Evolutionary conservation across 2,113 vertebrate species (phyloP), one percentile per base, ranked within the genome.

Genomic region (Panthera leo): DNA sequence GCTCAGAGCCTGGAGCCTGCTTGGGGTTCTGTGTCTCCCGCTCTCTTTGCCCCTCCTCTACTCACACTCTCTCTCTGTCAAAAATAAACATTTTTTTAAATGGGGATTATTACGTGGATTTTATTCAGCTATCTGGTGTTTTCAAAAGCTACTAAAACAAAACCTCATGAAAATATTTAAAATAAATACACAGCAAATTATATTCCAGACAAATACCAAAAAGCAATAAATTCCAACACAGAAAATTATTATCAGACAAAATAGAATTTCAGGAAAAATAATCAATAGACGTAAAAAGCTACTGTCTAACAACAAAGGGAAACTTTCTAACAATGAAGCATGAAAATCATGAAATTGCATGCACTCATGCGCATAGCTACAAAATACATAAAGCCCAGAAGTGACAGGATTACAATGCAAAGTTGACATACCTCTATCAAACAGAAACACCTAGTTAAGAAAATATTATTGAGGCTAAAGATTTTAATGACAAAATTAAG

Each of bases 231-330:
- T 93, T 70, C 83, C 6, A 86, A 85, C 68, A 92, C 18, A 94
- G 39, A 27, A 97, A 97, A 97, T 94, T 86, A 95, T 92, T 85
- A 94, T 16, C 25, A 83, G 63, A 92, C 48, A 94, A 95, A 95
- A 95, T 90, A 61, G 70, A 96, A 96, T 93, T 63, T 95, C 85
- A 93, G 71, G 68, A 36, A 92, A 90, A 97, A 95, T 97, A 95
- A 85, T 70, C 85, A 90, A 92, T 88, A 96, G 68, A 94, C 89
- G 85, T 91, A 85, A 90, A 95, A 79, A 97, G 34, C 31, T 85
- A 89, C 45, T 88, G 5, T 48, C 39, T 71, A 65, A 94, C n/a
- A 89, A 88, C 75, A 95, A 89, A 92, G 39, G 31, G n/a, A 97
- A 93, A 75, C 42, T 89, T 96, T 83, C 76, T 84, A 78, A 31